Conservation (phyloP, 2,888 invertebrate genomes). For the Dynastes maya region DNA sequence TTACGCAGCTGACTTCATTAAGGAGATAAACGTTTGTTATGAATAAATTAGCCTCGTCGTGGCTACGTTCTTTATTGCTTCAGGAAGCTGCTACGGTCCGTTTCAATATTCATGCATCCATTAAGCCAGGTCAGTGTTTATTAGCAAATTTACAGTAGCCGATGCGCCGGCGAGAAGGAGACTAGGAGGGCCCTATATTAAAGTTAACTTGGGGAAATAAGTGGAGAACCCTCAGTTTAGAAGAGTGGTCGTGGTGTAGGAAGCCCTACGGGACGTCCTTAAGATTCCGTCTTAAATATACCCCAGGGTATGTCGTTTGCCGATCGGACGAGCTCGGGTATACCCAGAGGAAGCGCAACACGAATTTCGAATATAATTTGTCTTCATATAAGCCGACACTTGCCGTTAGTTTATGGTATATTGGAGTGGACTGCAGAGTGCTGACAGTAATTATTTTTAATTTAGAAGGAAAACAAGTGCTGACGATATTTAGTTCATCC, state of each 20-base stretch:
- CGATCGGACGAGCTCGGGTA: slow-evolving; percentile 7
- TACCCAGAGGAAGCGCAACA: background rate
- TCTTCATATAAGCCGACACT: slow-evolving; percentile 21
- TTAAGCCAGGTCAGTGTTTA: slow-evolving; percentile 44
- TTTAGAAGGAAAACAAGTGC: background rate
- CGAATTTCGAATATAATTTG: slow-evolving; percentile 15
- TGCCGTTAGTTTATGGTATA: background rate
- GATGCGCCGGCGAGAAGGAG: slow-evolving; percentile 10
- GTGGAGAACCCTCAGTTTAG: slow-evolving; percentile 25
- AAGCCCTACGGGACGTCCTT: slow-evolving; percentile 28
- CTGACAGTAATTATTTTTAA: background rate
- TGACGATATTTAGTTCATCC: no score
- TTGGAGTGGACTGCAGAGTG: background rate
- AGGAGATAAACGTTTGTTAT: slow-evolving; percentile 13
- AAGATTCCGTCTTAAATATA: slow-evolving; percentile 43
- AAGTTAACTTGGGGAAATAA: slow-evolving; percentile 39
- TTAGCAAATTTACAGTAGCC: slow-evolving; percentile 35
- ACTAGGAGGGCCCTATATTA: slow-evolving; percentile 17
- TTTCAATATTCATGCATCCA: slow-evolving; percentile 43
- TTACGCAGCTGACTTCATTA: background rate
- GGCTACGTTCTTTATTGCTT: slow-evolving; percentile 19
- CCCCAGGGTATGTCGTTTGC: slow-evolving; percentile 33
- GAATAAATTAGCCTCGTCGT: slow-evolving; percentile 22
- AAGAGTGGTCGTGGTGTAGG: slow-evolving; percentile 30
- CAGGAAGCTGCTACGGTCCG: slow-evolving; percentile 23